Evolutionary conservation across 30 jellyfish, hydroid and myxozoan species (phyloP), one percentile per base, ranked within the genome.

Genomic region (Aurelia sp.): DNA sequence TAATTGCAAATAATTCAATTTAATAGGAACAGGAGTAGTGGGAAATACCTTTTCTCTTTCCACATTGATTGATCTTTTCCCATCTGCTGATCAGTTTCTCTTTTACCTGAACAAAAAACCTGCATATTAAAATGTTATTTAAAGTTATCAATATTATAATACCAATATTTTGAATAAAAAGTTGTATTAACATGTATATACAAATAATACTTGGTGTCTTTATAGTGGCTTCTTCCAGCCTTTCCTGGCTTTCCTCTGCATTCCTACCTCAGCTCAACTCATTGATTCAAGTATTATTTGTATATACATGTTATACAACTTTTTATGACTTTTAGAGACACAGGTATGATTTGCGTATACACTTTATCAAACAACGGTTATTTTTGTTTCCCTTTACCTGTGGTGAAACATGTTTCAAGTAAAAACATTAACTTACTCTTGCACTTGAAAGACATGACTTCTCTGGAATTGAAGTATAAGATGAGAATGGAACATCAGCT

Each of bases 51-150:
- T 84, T 63, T 27, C 47, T 67, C 67, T 63, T 63, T 21, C 58
- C 78, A 59, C 82, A 19, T 4, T 72, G 73, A 72, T 84, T 84
- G 3, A 84, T 87, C 51, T 72, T 72, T 8, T 73, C 40, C 93
- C 93, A 84, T 31, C 85, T 84, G n/a, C 59, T 67, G 13, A 35
- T 64, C 9, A 84, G 40, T 47, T 62, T 72, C 5, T 84, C 93
- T 72, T 63, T 84, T 9, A 73, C 85, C 85, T 73, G 33, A 44
- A 44, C 9, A 44, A 44, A 44, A 44, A 44, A 44, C 3, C 13
- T 9, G 15, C 9, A 44, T 13, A 8, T 44, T 44, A 44, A 5
- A 44, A 44, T 0, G 16, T 44, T 5, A 40, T 40, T 44, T 16
- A 44, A 44, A 44, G 55, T 44, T 44, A 41, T 13, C 15, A 1